Evolutionary conservation across 2,113 vertebrate genomes (phyloP).

Genomic region (Psophia crepitans): DNA sequence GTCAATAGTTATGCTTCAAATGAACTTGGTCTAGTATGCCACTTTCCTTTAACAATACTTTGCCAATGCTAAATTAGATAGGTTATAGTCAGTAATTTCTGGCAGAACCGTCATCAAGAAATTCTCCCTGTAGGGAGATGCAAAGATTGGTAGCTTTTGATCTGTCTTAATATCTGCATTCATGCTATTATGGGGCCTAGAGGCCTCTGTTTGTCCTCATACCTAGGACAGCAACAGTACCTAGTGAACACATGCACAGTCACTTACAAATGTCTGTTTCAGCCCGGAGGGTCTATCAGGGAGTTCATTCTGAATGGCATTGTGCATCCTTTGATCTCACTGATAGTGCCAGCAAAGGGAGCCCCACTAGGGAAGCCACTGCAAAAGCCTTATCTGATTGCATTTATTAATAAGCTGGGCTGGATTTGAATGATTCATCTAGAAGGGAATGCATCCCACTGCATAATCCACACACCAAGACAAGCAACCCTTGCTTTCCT

Average conservation of each 20-base stretch:
- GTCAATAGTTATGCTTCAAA: background rate
- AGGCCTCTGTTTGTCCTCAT: background rate
- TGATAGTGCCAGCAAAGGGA: background rate
- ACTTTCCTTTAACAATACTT: background rate
- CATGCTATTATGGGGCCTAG: background rate
- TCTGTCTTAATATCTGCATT: background rate
- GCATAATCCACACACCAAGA: background rate
- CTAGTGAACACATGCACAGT: background rate
- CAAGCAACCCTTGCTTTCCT: background rate
- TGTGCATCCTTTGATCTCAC: slow-evolving; percentile 25
- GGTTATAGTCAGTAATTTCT: background rate
- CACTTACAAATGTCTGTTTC: background rate
- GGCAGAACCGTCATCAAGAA: background rate
- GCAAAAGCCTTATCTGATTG: slow-evolving; percentile 32
- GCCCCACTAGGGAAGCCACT: background rate
- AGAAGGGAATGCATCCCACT: background rate
- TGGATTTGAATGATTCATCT: slow-evolving; percentile 24
- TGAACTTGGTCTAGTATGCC: background rate
- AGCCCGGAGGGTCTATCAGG: background rate
- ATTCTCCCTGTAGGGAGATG: background rate
- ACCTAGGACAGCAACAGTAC: background rate
- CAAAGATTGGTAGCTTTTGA: background rate
- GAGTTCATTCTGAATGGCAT: background rate
- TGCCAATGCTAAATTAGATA: background rate
- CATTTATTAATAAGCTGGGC: slow-evolving; percentile 10